A percentile compares a stretch with the other conserved stretches of the same genome.
These are phyloP conservation scores for Aegotheles bennettii DNA, from an alignment of 2,113 vertebrate genomes.

Conservation along the genomic window DNA sequence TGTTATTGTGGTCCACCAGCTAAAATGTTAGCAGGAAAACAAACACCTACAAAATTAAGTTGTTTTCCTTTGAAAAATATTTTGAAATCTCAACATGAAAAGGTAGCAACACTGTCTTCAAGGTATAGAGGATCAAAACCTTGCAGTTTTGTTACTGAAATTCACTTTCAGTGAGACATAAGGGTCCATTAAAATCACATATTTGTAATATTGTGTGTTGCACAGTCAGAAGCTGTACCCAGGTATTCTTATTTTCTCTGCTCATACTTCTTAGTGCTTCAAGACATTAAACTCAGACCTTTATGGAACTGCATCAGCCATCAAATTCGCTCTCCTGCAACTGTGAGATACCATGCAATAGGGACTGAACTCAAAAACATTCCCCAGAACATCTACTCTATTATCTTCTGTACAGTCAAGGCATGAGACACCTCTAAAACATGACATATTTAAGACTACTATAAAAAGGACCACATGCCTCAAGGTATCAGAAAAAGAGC, in stretches of 20 bases:
- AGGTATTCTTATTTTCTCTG: background rate
- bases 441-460: background rate
- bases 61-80: background rate
- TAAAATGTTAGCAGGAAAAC: background rate
- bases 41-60: background rate
- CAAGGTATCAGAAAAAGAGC: background rate
- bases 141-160: background rate
- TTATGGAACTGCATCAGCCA: background rate
- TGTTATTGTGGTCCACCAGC: background rate
- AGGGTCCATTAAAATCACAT: background rate
- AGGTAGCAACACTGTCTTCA: background rate
- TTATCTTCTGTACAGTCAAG: background rate
- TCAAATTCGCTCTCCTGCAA: background rate
- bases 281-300: background rate
- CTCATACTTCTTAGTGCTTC: background rate
- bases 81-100: background rate
- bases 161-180: background rate
- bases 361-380: background rate
- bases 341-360: background rate
- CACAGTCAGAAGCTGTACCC: background rate
- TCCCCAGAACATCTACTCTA: background rate
- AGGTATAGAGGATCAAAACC: background rate
- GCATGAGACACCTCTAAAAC: background rate
- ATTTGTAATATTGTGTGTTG: background rate
- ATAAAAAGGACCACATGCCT: background rate